phyloP scores from a whole-genome alignment of 1,140 invertebrate species.

The Aricia agestis region DNA sequence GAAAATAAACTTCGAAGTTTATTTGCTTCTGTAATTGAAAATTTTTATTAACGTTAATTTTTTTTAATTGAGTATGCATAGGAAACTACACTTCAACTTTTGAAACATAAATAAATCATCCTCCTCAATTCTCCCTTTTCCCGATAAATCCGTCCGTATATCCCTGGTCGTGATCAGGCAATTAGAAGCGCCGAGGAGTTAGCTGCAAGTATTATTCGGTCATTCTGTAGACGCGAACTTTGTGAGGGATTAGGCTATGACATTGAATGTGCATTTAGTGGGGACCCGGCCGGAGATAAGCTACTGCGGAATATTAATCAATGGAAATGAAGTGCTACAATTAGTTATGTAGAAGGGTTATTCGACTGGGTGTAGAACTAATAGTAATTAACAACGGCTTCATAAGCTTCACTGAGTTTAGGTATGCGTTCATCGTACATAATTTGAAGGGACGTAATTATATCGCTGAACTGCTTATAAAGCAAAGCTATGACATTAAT shows the following conservation, averaged over 20 bases:
- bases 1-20: constrained; percentile 23
- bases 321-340: constrained; percentile 26
- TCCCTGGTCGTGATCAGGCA: constrained; percentile 53
- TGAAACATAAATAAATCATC: constrained; percentile 2
- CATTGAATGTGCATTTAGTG: constrained; percentile 64
- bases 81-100: background rate
- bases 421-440: too few species aligned
- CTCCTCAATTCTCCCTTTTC: constrained; percentile 13
- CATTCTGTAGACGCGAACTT: constrained; percentile 39
- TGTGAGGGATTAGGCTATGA: constrained; percentile 44
- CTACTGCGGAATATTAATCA: constrained; percentile 59
- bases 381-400: background rate
- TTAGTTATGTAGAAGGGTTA: constrained; percentile 17
- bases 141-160: constrained; percentile 30
- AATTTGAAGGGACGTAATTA: too few species aligned
- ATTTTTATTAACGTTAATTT: too few species aligned
- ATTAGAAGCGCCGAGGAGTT: constrained; percentile 62
- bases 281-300: constrained; percentile 35
- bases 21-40: too few species aligned
- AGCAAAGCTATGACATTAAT: background rate
- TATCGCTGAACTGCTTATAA: background rate
- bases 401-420: background rate
- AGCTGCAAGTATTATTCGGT: constrained; percentile 47
- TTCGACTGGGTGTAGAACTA: background rate
- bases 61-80: too few species aligned